Conservation (phyloP, 2,888 invertebrate genomes). For the Stratiomys singularior region DNA sequence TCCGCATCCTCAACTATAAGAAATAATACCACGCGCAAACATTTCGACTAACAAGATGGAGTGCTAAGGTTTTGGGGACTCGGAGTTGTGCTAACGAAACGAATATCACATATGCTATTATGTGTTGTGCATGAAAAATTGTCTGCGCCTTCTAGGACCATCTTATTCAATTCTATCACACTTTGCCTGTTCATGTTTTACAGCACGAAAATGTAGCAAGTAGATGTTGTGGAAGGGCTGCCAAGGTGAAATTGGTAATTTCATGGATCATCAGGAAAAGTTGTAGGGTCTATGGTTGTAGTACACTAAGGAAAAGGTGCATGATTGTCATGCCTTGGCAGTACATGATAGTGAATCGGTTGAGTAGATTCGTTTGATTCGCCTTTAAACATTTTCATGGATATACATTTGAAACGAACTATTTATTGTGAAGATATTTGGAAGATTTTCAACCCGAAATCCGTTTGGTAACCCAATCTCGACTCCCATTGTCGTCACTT, state of each 20-base stretch:
- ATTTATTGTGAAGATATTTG: no score
- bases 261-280: background rate
- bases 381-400: no score
- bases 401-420: no score
- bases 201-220: background rate
- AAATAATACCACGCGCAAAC: slow-evolving; percentile 33
- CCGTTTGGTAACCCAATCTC: background rate
- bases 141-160: slow-evolving; percentile 29
- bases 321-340: no score
- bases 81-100: background rate
- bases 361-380: no score
- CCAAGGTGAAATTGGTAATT: background rate
- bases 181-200: slow-evolving; percentile 12
- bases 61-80: background rate
- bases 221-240: background rate
- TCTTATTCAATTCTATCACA: slow-evolving; percentile 42
- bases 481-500: background rate
- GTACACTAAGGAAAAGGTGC: no score
- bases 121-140: slow-evolving; percentile 46
- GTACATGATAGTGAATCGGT: no score
- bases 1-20: background rate
- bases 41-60: slow-evolving; percentile 18
- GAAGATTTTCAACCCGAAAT: no score
- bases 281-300: background rate
- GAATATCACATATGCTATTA: slow-evolving; percentile 32